phyloP scores from a whole-genome alignment of 2,888 invertebrate genomes.

The Noctua comes region DNA sequence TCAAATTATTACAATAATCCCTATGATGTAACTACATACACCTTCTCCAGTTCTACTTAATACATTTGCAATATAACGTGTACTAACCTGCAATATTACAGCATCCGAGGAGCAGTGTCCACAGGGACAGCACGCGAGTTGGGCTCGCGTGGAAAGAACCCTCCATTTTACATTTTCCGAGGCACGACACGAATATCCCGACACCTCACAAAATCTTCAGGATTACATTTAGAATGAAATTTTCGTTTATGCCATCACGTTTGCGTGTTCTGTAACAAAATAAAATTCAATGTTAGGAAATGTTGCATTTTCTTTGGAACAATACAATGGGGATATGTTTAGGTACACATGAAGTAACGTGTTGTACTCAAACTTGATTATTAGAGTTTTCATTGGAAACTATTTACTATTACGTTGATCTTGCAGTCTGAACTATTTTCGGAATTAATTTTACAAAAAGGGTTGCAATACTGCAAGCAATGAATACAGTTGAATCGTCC shows the following conservation, averaged over 20 bases:
- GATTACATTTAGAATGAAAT: constrained; percentile 75
- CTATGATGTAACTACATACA: too few relatives aligned
- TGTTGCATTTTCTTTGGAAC: constrained; percentile 1
- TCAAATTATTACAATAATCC: background rate
- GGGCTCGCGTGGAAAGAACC: constrained; percentile 76
- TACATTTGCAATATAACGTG: constrained; percentile 25
- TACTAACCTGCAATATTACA: constrained; percentile 84
- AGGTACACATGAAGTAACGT: background rate
- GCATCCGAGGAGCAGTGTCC: constrained; percentile 83
- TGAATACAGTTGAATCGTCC: background rate
- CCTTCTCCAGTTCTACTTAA: constrained; percentile 10
- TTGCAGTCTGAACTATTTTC: background rate
- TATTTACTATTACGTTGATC: background rate
- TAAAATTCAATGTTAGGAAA: constrained; percentile 45
- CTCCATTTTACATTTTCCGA: constrained; percentile 82
- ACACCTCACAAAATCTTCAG: constrained; percentile 70
- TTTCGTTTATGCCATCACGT: constrained; percentile 62
- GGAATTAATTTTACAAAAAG: background rate
- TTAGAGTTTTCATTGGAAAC: background rate
- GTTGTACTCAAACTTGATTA: background rate
- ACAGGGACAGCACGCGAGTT: constrained; percentile 80
- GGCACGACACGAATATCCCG: constrained; percentile 58
- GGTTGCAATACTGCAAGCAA: background rate
- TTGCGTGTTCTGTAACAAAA: constrained; percentile 62
- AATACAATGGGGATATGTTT: background rate